These are phyloP conservation scores for Mastigias papua DNA, from an alignment of 30 jellyfish, hydroid and myxozoan genomes.

Conservation along the genomic window DNA sequence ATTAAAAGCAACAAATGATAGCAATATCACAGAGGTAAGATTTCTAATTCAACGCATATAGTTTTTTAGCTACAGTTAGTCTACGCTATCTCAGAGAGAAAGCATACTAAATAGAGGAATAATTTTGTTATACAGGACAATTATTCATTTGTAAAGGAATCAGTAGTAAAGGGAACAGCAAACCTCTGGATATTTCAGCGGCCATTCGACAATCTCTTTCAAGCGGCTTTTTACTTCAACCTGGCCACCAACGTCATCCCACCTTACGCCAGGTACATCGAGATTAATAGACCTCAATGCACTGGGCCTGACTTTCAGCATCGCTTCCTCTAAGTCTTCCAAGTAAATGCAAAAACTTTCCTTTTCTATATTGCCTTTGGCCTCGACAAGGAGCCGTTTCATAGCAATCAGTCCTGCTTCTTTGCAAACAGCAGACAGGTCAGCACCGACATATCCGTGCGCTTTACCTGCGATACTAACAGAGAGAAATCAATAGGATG, in stretches of 20 bases:
- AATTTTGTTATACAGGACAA: too few relatives aligned
- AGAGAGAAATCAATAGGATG: neutral
- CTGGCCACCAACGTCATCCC: conserved; percentile 99
- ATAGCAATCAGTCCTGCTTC: conserved; percentile 47
- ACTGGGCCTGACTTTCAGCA: conserved; percentile 90
- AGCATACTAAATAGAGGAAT: too few relatives aligned
- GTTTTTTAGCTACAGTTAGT: too few relatives aligned
- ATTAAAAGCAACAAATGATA: too few relatives aligned
- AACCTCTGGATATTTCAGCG: conserved; percentile 93
- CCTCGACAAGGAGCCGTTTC: conserved; percentile 24
- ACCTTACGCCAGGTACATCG: conserved; percentile 91
- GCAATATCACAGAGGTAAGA: too few relatives aligned
- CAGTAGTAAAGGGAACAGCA: neutral
- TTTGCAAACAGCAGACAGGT: conserved; percentile 86
- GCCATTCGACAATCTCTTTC: conserved; percentile 96
- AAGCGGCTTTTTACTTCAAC: conserved; percentile 77
- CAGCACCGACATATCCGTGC: conserved; percentile 99
- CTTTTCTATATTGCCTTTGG: neutral
- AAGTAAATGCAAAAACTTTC: conserved; percentile 10
- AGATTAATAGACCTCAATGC: conserved; percentile 87
- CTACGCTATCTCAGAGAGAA: too few relatives aligned
- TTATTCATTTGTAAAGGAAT: too few relatives aligned
- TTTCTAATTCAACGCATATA: too few relatives aligned
- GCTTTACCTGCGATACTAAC: conserved; percentile 70
- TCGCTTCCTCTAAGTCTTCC: conserved; percentile 77